phyloP scores from a whole-genome alignment of 1,140 invertebrate species.

The Condylostylus longicornis region DNA sequence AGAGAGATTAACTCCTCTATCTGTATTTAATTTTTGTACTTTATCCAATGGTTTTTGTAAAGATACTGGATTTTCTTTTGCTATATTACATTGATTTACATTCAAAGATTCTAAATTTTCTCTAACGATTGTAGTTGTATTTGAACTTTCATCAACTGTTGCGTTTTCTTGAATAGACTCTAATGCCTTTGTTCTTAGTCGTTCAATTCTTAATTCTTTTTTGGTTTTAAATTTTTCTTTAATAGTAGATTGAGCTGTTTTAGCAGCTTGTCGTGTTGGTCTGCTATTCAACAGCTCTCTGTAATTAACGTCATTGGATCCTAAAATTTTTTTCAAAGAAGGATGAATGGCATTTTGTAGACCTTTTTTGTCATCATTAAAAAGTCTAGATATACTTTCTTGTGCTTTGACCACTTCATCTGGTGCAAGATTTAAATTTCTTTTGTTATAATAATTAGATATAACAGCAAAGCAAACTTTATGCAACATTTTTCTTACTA shows the following conservation, averaged over 20 bases:
- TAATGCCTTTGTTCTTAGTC: conserved; percentile 16
- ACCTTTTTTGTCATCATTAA: conserved; percentile 10
- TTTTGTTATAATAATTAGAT: conserved; percentile 50
- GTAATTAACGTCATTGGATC: conserved; percentile 33
- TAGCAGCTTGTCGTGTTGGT: conserved; percentile 32
- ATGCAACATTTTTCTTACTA: conserved; percentile 49
- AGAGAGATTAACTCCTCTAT: conserved; percentile 23
- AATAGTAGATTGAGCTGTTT: conserved; percentile 32
- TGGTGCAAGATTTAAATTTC: conserved; percentile 37
- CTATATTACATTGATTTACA: conserved; percentile 26
- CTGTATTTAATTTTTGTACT: conserved; percentile 13
- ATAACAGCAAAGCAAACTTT: conserved; percentile 52
- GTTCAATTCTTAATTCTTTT: conserved; percentile 13
- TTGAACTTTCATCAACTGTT: conserved; percentile 3
- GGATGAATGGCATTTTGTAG: conserved; percentile 52
- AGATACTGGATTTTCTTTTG: conserved; percentile 23
- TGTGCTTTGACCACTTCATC: conserved; percentile 34
- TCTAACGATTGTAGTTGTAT: neutral
- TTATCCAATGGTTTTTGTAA: conserved; percentile 6
- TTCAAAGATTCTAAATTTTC: conserved; percentile 3
- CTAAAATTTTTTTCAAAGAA: conserved; percentile 50
- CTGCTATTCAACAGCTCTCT: conserved; percentile 30
- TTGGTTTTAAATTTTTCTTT: conserved; percentile 16
- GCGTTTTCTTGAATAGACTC: conserved; percentile 27
- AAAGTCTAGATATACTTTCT: conserved; percentile 11